These are phyloP conservation scores for Thamnaconus septentrionalis DNA, from an alignment of 2,113 vertebrate species.

Conservation along the genomic window DNA sequence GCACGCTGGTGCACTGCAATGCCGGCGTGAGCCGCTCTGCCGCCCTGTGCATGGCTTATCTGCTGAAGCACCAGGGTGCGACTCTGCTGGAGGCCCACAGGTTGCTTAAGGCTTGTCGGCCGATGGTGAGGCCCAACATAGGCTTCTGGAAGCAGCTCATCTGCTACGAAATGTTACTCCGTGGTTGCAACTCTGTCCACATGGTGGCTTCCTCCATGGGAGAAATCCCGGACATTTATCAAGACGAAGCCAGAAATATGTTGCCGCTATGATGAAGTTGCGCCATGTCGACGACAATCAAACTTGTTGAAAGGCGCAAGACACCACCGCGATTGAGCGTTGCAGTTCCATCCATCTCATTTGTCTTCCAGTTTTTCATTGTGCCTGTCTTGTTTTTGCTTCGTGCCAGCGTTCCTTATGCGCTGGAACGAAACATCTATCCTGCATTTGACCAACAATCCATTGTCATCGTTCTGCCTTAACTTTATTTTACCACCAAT, in stretches of 20 bases:
- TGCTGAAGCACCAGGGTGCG: constrained; percentile 66
- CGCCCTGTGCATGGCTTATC: constrained; percentile 74
- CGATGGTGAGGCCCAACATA: constrained; percentile 69
- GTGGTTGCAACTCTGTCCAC: constrained; percentile 61
- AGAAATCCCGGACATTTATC: constrained; percentile 74
- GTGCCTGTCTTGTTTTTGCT: too few species aligned
- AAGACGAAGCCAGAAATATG: constrained; percentile 62
- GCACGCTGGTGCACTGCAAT: constrained; percentile 74
- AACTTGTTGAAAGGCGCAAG: neutral
- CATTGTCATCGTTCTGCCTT: too few species aligned
- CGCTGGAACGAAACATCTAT: too few species aligned
- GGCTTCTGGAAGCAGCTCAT: constrained; percentile 81
- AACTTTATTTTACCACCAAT: too few species aligned
- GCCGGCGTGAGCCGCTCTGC: constrained; percentile 78
- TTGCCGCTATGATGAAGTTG: constrained; percentile 49
- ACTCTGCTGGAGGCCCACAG: constrained; percentile 68
- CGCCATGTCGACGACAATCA: neutral
- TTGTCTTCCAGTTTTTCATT: too few species aligned
- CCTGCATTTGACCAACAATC: too few species aligned
- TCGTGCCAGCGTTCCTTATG: too few species aligned
- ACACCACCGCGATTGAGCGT: too few species aligned
- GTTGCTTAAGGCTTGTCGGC: constrained; percentile 59
- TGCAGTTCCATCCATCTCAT: too few species aligned
- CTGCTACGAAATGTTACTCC: constrained; percentile 66
- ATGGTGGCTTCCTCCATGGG: constrained; percentile 73